These are phyloP conservation scores for Oscheius sp. DNA, from an alignment of 2,888 invertebrate genomes.

Conservation along the genomic window DNA sequence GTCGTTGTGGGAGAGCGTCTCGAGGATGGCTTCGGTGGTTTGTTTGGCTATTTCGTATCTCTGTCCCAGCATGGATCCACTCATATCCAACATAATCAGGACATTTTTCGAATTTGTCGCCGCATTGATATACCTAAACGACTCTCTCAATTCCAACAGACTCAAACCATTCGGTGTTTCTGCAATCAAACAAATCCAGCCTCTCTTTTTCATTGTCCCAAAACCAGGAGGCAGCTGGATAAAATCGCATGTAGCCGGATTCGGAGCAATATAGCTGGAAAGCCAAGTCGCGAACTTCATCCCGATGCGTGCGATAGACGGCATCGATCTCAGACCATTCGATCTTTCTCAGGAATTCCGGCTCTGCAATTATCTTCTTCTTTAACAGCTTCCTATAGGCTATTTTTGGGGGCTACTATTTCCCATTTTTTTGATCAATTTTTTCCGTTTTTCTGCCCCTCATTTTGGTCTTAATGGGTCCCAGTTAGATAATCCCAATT, in stretches of 20 bases:
- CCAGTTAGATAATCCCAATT: not conserved
- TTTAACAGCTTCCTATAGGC: too few species aligned
- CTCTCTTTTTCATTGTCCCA: conserved; percentile 63
- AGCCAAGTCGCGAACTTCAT: conserved; percentile 65
- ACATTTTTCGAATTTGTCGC: conserved; percentile 97
- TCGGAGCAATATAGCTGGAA: conserved; percentile 98
- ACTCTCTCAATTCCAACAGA: not conserved
- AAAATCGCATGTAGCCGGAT: conserved; percentile 89
- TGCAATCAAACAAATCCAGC: conserved; percentile 84
- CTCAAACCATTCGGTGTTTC: conserved; percentile 73
- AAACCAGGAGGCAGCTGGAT: conserved; percentile 76
- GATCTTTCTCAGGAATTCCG: conserved; percentile 87
- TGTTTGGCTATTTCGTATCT: conserved; percentile 85
- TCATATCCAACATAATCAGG: conserved; percentile 87
- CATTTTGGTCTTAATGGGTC: too few species aligned
- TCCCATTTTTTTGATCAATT: too few species aligned
- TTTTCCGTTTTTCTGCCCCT: too few species aligned
- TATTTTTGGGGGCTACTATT: too few species aligned
- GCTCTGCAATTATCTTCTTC: conserved; percentile 75
- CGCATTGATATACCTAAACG: conserved; percentile 85
- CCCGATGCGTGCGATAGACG: conserved; percentile 67
- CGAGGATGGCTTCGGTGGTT: conserved; percentile 86
- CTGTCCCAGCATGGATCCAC: conserved; percentile 73
- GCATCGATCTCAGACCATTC: conserved; percentile 89
- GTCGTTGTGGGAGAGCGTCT: conserved; percentile 96